Evolutionary conservation across 2,797 vertebrate genomes (phyloP), one percentile per base, ranked within the genome.

Genomic region (Vespertilio murinus): DNA sequence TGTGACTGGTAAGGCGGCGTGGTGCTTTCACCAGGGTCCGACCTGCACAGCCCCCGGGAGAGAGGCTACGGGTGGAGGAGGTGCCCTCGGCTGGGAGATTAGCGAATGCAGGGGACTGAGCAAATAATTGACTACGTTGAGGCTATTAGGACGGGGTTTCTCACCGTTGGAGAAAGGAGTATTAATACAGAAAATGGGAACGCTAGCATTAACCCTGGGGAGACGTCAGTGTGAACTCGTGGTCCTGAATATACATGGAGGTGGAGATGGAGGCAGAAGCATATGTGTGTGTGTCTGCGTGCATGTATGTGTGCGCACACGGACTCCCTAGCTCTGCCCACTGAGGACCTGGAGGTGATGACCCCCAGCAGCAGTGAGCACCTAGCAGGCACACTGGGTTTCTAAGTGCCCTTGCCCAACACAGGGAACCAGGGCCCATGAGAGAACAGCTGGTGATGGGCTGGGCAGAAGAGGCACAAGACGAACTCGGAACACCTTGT

Each of bases 261-360:
- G 47, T 79, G 33, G 17, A 11, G 40, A 14, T 61, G 74, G 35
- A 4, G 25, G 6, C 42, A 52, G 47, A 92, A 90, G 75, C 47
- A 23, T 3, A 22, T 6, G 6, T 6, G 14, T n/a, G 18, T 59
- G 56, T 59, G 56, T 59, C 56, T 28, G 56, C 0, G 4, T 7
- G 3, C 2, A 0, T 11, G 20, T 38, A 18, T 8, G 0, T 64
- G 9, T 9, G 25, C 10, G 70, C 9, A 2, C 1, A 25, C 1
- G 11, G 8, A 9, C 40, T 61, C 74, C 35, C 65, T 16, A 40
- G 11, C 20, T 87, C 81, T 64, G 59, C 56, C 42, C 33, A 69
- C 65, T 47, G 16, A 83, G 11, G 65, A 30, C 45, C 35, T n/a
- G 65, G 12, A 65, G 71, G 49, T 14, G 49, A 33, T 56, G 77